Base-by-base conservation (phyloP, 2,797 vertebrate genomes). In the Gymnothorax javanicus region DNA sequence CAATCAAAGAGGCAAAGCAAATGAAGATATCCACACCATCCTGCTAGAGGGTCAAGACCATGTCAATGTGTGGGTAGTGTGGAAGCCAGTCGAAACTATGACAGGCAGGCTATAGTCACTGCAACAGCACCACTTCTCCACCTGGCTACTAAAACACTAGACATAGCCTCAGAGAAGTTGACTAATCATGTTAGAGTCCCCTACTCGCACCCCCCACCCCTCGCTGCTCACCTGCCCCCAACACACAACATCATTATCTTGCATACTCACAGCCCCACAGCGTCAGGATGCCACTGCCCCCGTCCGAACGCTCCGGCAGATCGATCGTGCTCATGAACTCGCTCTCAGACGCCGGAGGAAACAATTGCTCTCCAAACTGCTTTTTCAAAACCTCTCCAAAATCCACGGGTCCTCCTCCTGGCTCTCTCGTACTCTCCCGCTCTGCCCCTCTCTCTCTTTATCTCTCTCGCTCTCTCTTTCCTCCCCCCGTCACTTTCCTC, bases 321-420 rank as follows among this genome's bases (percentile, higher is more conserved):
- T 20, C 84, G 67, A n/a, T 88, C 69, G 79, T 87, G 88, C 90
- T 89, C 89, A 86, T 85, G 69, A 86, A 87, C 86, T 84, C 57
- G 50, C 84, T 82, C 62, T 86, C 84, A 84, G 89, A 90, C 77
- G 88, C 91, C 4, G 20, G 88, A 82, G 77, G 77, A 89, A 90
- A 91, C 88, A 90, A 91, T 81, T 88, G 89, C 89, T 91, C 90
- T 88, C 91, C 89, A 91, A 89, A 90, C 82, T 85, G 77, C 88
- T 73, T 67, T 60, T 67, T 88, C 71, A 50, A 88, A 86, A 86
- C 85, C 83, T 86, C 86, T 90, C 83, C 73, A 85, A 43, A 89
- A 89, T 87, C 88, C 86, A 86, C 85, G 88, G 86, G 59, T 89
- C 88, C 85, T 58, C 82, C 83, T 79, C 67, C 85, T 71, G 77